Conservation (phyloP, 2,797 vertebrate species). For the Myotis planiceps region DNA sequence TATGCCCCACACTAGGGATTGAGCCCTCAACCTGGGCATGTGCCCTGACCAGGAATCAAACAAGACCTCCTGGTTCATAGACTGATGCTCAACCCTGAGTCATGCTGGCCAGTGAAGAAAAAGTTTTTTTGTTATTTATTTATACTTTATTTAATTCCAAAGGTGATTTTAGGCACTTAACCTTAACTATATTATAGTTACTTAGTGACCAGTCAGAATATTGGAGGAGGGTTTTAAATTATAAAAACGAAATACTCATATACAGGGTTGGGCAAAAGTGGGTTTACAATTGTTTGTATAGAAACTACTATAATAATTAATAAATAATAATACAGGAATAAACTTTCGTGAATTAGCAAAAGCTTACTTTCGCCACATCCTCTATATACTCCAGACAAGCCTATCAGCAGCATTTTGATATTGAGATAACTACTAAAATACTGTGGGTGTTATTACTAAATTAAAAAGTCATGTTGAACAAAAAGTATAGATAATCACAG, state of each 20-base stretch:
- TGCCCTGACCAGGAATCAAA: too few species aligned
- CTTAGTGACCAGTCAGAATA: neutral
- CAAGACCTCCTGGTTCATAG: too few species aligned
- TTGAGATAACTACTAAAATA: constrained; percentile 1
- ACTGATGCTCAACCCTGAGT: too few species aligned
- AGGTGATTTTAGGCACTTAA: neutral
- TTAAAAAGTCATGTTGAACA: neutral
- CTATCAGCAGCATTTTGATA: neutral
- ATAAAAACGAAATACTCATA: neutral
- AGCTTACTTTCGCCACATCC: neutral
- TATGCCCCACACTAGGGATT: too few species aligned
- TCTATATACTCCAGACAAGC: neutral
- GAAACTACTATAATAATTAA: neutral
- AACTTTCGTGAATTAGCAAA: neutral
- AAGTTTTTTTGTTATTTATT: neutral
- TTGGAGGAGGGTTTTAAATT: neutral
- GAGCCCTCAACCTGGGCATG: too few species aligned
- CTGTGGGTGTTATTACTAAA: neutral
- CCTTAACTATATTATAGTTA: neutral
- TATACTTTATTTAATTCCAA: neutral
- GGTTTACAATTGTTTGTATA: neutral
- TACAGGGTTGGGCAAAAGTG: neutral
- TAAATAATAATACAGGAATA: neutral
- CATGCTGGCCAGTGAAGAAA: neutral
- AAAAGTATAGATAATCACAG: neutral